A percentile compares a stretch with the other conserved stretches of the same genome.
phyloP scores from a whole-genome alignment of 2,797 vertebrate genomes.

The Sebastes taczanowskii region DNA sequence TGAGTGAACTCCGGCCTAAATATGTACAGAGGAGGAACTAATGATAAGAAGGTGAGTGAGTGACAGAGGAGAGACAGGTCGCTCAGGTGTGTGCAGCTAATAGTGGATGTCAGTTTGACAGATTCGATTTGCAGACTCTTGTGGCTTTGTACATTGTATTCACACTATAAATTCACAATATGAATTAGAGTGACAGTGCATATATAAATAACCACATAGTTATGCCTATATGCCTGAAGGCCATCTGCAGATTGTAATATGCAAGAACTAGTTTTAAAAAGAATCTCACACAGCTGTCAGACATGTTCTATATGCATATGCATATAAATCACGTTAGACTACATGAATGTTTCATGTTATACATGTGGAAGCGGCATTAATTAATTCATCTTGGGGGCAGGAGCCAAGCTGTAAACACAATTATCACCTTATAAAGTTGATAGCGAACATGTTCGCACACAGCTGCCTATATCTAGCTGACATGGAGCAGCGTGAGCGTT shows the following conservation, averaged over 20 bases:
- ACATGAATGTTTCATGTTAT: not conserved
- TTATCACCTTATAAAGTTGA: not conserved
- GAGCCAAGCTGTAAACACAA: not conserved
- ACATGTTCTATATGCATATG: not conserved
- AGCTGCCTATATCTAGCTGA: not conserved
- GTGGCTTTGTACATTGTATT: conserved; percentile 5
- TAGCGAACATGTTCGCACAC: not conserved
- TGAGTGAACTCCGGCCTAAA: conserved; percentile 53
- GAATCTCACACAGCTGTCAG: not conserved
- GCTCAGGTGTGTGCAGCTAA: conserved; percentile 21
- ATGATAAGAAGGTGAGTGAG: conserved; percentile 56
- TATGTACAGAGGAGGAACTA: conserved; percentile 66
- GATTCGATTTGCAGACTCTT: conserved; percentile 32
- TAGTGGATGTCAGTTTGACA: conserved; percentile 40
- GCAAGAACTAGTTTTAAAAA: not conserved
- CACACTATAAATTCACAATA: not conserved
- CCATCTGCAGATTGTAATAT: not conserved
- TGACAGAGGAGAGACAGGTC: conserved; percentile 43
- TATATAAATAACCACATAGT: not conserved
- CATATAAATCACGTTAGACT: not conserved
- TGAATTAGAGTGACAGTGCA: conserved; percentile 13
- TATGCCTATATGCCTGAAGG: not conserved
- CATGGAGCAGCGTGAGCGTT: not conserved
- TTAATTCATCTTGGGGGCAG: not conserved
- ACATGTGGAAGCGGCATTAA: not conserved